Conservation (phyloP, 1,140 invertebrate genomes). For the Nylanderia fulva region DNA sequence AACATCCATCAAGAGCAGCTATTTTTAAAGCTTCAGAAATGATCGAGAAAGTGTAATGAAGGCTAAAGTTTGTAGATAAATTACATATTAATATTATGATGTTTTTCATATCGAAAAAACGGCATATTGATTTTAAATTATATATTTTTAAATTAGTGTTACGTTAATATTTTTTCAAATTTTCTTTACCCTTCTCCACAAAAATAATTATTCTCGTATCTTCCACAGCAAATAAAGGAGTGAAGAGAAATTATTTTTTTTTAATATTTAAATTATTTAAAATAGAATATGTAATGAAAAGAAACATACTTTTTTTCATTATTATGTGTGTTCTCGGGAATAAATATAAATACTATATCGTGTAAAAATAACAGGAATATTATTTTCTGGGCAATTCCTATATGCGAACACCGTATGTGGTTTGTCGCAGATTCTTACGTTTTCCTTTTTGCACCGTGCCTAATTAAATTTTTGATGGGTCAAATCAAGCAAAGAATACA, state of each 20-base stretch:
- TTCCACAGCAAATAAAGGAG: neutral
- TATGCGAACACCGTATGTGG: neutral
- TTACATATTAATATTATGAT: neutral
- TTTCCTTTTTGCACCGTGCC: conserved; percentile 78
- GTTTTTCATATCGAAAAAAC: neutral
- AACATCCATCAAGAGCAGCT: neutral
- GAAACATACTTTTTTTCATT: neutral
- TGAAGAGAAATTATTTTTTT: neutral
- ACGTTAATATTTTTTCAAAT: neutral
- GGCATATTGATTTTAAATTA: neutral
- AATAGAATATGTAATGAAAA: neutral
- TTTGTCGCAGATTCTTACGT: conserved; percentile 33
- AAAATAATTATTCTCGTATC: neutral
- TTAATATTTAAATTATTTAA: no score
- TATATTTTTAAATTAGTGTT: neutral
- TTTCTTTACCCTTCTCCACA: neutral
- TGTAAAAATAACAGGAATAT: neutral
- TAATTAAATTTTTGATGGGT: conserved; percentile 16
- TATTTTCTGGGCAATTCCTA: conserved; percentile 24
- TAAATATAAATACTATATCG: conserved; percentile 1
- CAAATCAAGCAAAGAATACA: neutral
- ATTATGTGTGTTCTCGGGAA: neutral
- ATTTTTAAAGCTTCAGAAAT: neutral
- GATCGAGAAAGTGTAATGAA: neutral
- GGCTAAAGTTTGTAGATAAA: neutral